Conservation (phyloP, 2,797 vertebrate genomes). For the Rhinogobio ventralis region DNA sequence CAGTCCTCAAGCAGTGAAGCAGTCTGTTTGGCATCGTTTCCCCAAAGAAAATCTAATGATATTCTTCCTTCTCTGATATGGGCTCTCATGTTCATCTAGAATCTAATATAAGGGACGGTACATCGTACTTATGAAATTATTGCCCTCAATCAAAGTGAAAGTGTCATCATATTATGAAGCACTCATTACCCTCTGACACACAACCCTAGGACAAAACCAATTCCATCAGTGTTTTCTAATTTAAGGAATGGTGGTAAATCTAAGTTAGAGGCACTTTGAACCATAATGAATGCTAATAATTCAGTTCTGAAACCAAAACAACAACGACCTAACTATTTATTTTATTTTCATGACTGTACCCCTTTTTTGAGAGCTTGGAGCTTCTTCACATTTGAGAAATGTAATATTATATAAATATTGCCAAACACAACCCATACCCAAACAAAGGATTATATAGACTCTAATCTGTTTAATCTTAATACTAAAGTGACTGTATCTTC, state of each 20-base stretch:
- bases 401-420: not conserved
- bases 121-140: slow-evolving; percentile 39
- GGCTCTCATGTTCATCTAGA: slow-evolving; percentile 19
- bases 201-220: slow-evolving; percentile 22
- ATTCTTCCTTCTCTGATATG: slow-evolving; percentile 31
- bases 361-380: not conserved
- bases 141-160: slow-evolving; percentile 32
- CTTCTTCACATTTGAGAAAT: not conserved
- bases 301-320: slow-evolving; percentile 23
- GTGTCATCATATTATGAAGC: slow-evolving; percentile 20
- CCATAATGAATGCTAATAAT: slow-evolving; percentile 30
- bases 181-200: slow-evolving; percentile 36
- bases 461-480: not conserved
- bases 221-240: slow-evolving; percentile 48
- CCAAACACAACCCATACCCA: not conserved
- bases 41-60: slow-evolving; percentile 54
- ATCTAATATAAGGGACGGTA: slow-evolving; percentile 27
- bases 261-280: slow-evolving; percentile 19
- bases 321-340: not conserved
- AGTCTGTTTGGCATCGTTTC: slow-evolving; percentile 46
- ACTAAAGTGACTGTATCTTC: not conserved
- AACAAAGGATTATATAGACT: not conserved
- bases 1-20: slow-evolving; percentile 52
- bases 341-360: not conserved
- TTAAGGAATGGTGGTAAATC: slow-evolving; percentile 38